phyloP scores from a whole-genome alignment of 2,113 vertebrate species.

The Trematomus loennbergii region DNA sequence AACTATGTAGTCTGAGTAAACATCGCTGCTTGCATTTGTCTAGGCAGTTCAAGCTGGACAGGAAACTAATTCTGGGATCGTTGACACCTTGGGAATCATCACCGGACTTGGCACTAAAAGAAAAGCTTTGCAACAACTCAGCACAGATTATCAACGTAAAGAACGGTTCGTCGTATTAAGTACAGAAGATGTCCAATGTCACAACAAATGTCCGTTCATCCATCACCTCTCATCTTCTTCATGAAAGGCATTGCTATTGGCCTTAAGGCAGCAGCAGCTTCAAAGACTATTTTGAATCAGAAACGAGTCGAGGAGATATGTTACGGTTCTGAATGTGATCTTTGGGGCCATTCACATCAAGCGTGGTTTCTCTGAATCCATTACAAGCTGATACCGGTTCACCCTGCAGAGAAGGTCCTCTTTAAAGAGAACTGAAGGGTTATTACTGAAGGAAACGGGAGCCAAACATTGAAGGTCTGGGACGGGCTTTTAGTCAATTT shows the following conservation, averaged over 20 bases:
- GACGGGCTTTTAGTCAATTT: not conserved
- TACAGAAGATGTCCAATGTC: not conserved
- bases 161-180: not conserved
- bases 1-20: conserved; percentile 50
- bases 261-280: conserved; percentile 8
- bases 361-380: conserved; percentile 15
- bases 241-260: not conserved
- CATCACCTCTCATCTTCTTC: conserved; percentile 5
- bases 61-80: conserved; percentile 47
- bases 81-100: conserved; percentile 46
- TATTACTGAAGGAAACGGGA: too few relatives aligned
- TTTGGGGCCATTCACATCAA: conserved; percentile 12
- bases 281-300: conserved; percentile 27
- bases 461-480: not conserved
- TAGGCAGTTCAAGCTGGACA: conserved; percentile 41
- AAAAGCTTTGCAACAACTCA: conserved; percentile 1
- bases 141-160: conserved; percentile 23
- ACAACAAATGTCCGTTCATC: conserved; percentile 13
- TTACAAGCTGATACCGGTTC: conserved; percentile 14
- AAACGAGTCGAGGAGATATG: conserved; percentile 24
- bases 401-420: not conserved
- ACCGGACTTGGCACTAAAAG: conserved; percentile 35
- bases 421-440: conserved; percentile 16
- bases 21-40: conserved; percentile 28
- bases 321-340: conserved; percentile 36